Evolutionary conservation across 2,113 vertebrate genomes (phyloP).

Genomic region (Hippocampus comes): DNA sequence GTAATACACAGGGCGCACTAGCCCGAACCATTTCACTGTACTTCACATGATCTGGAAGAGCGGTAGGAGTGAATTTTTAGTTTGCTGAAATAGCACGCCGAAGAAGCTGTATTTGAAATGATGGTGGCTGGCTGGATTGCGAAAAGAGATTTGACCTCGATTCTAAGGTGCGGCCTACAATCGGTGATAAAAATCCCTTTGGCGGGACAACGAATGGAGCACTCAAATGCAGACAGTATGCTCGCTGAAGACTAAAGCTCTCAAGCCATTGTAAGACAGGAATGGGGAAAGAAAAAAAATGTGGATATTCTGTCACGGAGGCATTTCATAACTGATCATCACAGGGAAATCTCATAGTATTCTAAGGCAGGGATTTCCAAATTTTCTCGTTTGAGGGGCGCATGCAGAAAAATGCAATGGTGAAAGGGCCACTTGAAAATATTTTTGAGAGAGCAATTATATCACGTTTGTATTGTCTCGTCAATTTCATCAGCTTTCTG

Average conservation of each 20-base stretch:
- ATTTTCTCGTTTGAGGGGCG: too few species aligned
- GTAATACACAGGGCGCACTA: conserved; percentile 2
- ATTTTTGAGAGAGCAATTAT: too few species aligned
- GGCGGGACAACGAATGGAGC: conserved; percentile 36
- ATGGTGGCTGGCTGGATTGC: conserved; percentile 6
- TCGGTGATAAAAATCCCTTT: conserved; percentile 50
- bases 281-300: neutral
- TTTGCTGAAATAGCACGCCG: conserved; percentile 14
- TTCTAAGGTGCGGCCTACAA: conserved; percentile 24
- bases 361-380: too few species aligned
- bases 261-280: conserved; percentile 34
- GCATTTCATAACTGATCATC: too few species aligned
- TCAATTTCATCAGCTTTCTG: too few species aligned
- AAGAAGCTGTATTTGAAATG: conserved; percentile 32
- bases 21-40: neutral
- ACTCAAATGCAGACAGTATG: conserved; percentile 27
- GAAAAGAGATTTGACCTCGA: conserved; percentile 32
- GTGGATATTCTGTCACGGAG: neutral
- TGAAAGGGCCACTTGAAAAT: too few species aligned
- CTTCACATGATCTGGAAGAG: neutral
- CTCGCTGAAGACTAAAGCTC: conserved; percentile 50
- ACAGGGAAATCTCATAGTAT: too few species aligned
- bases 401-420: too few species aligned
- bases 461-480: too few species aligned
- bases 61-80: conserved; percentile 15